Base-by-base conservation (phyloP, 2,888 invertebrate species). In the Caenorhabditis sp. region DNA sequence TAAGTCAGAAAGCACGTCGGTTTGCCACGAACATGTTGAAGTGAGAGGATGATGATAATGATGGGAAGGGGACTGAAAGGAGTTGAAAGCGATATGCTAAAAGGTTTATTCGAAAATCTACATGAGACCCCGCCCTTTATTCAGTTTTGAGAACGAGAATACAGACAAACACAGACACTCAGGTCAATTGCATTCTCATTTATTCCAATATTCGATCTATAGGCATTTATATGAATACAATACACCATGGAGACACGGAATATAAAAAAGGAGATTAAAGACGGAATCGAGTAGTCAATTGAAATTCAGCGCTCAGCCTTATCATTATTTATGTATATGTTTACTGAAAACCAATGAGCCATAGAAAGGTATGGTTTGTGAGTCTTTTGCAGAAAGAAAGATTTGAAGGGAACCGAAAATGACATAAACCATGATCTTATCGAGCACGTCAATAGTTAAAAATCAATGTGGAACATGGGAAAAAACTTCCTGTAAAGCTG, bases 291-390 rank as follows among this genome's bases (percentile, higher is more conserved):
- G 31, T 54, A 54, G 51, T 41, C 69, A 66, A 81, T 82, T 82
- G 76, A 82, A 82, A 76, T 82, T 82, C 72, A 66, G 76, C 72
- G 38, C 38, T 4, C 31, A 66, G 75, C 66, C 76, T 82, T 81
- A 75, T 81, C 76, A 49, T 26, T 49, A 76, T 76, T 73, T 72
- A 68, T 5, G 19, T 19, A 49, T 59, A 63, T 76, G 66, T 82
- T 82, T 77, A 73, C 82, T 66, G 69, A 77, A 38, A 38, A 54
- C 73, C 77, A 82, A 82, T 82, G 77, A 64, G 54, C 82, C 82
- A 66, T 66, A 49, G 16, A 5, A 49, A 44, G 22, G 28, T 16
- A 24, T 38, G 51, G 58, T 38, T 16, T 22, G 56, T 22, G 26
- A 44, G 5, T 12, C 38, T 12, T 38, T 38, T 38, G 31, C 8